These are phyloP conservation scores for Actenoides lindsayi DNA, from an alignment of 2,113 vertebrate genomes.

Conservation along the genomic window DNA sequence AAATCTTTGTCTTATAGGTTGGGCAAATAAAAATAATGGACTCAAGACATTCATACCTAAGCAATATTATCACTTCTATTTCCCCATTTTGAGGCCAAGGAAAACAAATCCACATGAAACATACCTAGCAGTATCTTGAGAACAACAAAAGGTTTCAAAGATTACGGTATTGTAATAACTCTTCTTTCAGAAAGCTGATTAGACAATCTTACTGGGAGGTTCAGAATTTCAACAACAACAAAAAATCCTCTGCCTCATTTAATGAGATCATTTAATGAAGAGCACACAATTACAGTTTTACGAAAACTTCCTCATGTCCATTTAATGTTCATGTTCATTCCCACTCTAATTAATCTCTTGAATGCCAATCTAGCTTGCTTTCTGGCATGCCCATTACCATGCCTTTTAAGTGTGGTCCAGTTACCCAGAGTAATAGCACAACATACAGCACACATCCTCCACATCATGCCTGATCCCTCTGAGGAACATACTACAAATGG, in stretches of 20 bases:
- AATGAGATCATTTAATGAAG: conserved; percentile 64
- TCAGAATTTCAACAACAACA: conserved; percentile 60
- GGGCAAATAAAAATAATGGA: conserved; percentile 3
- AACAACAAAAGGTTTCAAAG: conserved; percentile 30
- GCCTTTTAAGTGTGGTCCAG: conserved; percentile 2
- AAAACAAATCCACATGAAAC: neutral
- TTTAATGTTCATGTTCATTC: conserved; percentile 67
- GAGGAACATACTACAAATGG: accelerated
- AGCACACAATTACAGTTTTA: conserved; percentile 52
- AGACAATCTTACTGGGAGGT: conserved; percentile 61
- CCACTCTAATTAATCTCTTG: conserved; percentile 71
- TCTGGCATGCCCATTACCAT: neutral
- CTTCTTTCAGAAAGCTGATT: conserved; percentile 63
- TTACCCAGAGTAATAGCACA: neutral
- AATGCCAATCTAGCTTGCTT: conserved; percentile 45
- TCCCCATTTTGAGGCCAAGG: neutral
- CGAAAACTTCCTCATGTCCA: conserved; percentile 57
- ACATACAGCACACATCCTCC: neutral
- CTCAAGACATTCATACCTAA: neutral
- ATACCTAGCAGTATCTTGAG: neutral
- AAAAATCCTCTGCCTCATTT: conserved; percentile 58
- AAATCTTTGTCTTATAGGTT: neutral
- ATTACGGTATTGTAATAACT: conserved; percentile 45
- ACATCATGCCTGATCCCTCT: accelerated
- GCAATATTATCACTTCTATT: neutral